phyloP scores from a whole-genome alignment of 2,113 vertebrate genomes.

The Alligator sinensis region DNA sequence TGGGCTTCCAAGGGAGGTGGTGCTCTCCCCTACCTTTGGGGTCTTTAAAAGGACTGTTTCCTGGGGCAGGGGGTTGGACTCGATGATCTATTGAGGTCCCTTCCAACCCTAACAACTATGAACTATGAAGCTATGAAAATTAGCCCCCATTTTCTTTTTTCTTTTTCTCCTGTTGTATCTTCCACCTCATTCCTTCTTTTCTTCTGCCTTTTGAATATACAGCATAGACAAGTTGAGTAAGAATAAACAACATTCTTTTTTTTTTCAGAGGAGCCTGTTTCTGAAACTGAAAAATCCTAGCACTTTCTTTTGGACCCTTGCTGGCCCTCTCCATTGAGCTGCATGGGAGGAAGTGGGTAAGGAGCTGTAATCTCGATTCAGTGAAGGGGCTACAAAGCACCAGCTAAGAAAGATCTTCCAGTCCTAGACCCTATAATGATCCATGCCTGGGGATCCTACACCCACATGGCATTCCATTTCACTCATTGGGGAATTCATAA shows the following conservation, averaged over 20 bases:
- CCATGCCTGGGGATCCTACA: background rate
- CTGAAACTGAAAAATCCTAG: background rate
- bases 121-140: too few species aligned
- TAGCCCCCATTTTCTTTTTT: too few species aligned
- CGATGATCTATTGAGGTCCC: too few species aligned
- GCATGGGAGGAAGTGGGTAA: background rate
- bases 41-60: too few species aligned
- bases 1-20: too few species aligned
- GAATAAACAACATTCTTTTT: background rate
- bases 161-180: background rate
- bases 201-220: background rate
- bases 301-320: background rate
- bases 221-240: background rate
- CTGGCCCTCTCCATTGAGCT: background rate
- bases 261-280: background rate
- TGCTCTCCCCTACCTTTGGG: too few species aligned
- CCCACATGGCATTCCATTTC: background rate
- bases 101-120: too few species aligned
- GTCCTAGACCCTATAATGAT: background rate
- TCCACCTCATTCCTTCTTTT: background rate
- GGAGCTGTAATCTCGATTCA: background rate
- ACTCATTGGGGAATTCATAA: background rate
- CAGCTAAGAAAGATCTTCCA: background rate
- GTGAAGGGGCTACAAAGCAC: background rate
- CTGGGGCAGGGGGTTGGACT: too few species aligned